Conservation (phyloP, 2,113 vertebrate species). For the Ploceus nigricollis region DNA sequence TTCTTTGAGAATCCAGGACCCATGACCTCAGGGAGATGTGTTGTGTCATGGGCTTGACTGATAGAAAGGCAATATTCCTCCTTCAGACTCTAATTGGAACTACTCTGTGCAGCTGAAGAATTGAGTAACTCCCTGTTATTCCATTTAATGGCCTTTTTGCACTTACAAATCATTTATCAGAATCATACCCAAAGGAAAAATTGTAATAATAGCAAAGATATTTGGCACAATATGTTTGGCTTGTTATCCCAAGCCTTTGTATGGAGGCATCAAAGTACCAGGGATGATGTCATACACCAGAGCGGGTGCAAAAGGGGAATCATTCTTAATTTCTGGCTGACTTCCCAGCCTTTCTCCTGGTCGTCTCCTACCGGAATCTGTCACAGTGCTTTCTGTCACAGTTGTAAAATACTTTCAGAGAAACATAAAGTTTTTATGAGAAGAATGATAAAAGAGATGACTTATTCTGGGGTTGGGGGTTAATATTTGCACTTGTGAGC, state of each 20-base stretch:
- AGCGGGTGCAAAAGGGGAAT: conserved; percentile 57
- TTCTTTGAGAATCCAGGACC: conserved; percentile 55
- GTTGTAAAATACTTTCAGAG: conserved; percentile 77
- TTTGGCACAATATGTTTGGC: conserved; percentile 60
- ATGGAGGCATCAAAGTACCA: conserved; percentile 31
- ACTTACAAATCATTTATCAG: conserved; percentile 71
- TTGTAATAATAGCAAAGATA: conserved; percentile 56
- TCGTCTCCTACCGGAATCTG: conserved; percentile 71
- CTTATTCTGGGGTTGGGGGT: conserved; percentile 59
- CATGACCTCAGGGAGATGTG: conserved; percentile 60
- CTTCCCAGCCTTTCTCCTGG: conserved; percentile 72
- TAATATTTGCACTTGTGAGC: conserved; percentile 66
- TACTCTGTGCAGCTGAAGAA: conserved; percentile 57
- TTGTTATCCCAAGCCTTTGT: conserved; percentile 54
- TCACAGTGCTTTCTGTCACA: conserved; percentile 74
- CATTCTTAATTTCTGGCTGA: conserved; percentile 70
- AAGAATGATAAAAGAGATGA: conserved; percentile 72
- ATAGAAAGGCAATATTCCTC: conserved; percentile 65
- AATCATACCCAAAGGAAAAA: conserved; percentile 62
- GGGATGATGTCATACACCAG: conserved; percentile 73
- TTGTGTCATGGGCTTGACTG: conserved; percentile 67
- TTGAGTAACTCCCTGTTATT: conserved; percentile 64
- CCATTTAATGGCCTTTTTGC: conserved; percentile 52
- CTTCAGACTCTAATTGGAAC: conserved; percentile 71
- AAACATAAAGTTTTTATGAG: conserved; percentile 82